Evolutionary conservation across 2,797 vertebrate species (phyloP), one percentile per base, ranked within the genome.

Genomic region (Halcyon chelicuti): DNA sequence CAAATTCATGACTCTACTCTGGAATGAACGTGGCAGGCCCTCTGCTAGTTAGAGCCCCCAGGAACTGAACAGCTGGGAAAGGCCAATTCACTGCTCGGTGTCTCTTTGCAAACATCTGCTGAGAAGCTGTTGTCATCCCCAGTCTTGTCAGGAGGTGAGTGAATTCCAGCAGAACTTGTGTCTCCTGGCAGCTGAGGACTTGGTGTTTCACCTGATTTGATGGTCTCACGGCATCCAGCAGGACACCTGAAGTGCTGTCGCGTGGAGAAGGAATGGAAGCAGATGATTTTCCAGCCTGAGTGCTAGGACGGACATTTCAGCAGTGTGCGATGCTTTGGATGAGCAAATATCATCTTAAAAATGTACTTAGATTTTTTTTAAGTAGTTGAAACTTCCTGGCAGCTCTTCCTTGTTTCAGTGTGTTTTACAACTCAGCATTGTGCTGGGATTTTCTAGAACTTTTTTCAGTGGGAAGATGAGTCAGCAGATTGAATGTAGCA

Each of bases 361-460:
- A 33, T 25, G 51, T 65, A 3, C 75, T 66, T 55, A 9, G 0
- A n/a, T n/a, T 77, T 51, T 78, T 94, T 86, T 47, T 11, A 83
- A 74, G 25, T 22, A 58, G 1, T 86, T 84, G 37, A 44, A 85
- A 33, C 52, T 51, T 92, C 20, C 80, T 87, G 88, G 77, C 74
- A 89, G 4, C 22, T 82, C 37, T 26, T 90, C 39, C 35, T 37
- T 66, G 44, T 89, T 75, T 42, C 75, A 35, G 49, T 57, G 17
- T 49, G 61, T 91, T 78, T 91, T 74, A 67, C 58, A 83, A 5
- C 91, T 94, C 75, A 21, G 70, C 77, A 22, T 84, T 92, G 72
- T 91, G 79, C 79, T 78, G 10, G 88, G 46, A 74, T 95, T 82
- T 97, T 86, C 71, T 61, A 54, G 66, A 87, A 44, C 14, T 75